Evolutionary conservation across 2,797 vertebrate genomes (phyloP).

Genomic region (Lagothrix lagotricha): DNA sequence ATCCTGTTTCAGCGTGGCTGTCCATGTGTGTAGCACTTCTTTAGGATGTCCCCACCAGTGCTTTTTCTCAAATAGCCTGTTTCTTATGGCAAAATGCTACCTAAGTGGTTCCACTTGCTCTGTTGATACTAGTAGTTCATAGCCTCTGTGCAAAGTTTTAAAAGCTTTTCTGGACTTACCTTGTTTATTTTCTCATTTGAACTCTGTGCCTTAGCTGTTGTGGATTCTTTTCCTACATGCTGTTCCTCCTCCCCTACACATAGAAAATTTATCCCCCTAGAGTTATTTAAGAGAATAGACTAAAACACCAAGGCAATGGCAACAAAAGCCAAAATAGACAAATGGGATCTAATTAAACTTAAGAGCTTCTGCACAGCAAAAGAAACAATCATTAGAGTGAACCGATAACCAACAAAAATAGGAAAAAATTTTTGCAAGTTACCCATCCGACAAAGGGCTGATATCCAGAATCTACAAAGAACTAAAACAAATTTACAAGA

Average conservation of each 20-base stretch:
- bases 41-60: background rate
- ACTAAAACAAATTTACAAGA: too few relatives aligned
- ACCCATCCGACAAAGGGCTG: too few relatives aligned
- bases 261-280: background rate
- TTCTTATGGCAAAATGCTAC: background rate
- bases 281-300: background rate
- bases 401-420: too few relatives aligned
- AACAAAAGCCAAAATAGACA: too few relatives aligned
- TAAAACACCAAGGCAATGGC: too few relatives aligned
- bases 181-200: conserved; percentile 27
- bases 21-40: background rate
- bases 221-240: background rate
- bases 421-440: too few relatives aligned
- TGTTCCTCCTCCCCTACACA: background rate
- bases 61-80: background rate
- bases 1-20: background rate
- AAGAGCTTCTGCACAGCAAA: too few relatives aligned
- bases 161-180: background rate
- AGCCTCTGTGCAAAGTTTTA: background rate
- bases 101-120: background rate
- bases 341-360: too few relatives aligned
- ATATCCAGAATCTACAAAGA: too few relatives aligned
- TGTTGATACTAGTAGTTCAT: background rate
- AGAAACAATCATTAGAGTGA: too few relatives aligned
- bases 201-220: background rate